Conservation (phyloP, 1,140 invertebrate species). For the Stratiolaelaps scimitus region DNA sequence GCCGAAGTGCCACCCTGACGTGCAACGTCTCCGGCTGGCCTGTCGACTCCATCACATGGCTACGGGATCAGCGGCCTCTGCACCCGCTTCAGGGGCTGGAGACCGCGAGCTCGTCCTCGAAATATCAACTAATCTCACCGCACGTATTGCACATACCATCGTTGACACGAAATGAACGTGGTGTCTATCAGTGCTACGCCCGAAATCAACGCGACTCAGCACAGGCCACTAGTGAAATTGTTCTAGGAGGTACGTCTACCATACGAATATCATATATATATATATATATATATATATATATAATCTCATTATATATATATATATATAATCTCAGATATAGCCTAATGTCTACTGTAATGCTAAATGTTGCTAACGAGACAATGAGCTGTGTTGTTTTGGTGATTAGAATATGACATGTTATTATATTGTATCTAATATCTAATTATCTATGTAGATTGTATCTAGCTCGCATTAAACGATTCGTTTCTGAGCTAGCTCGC, state of each 20-base stretch:
- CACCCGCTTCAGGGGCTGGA: conserved; percentile 40
- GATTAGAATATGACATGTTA: not conserved
- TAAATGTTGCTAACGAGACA: too few relatives aligned
- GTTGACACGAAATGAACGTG: conserved; percentile 60
- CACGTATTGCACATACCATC: conserved; percentile 51
- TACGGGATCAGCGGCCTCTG: conserved; percentile 62
- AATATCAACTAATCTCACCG: conserved; percentile 36
- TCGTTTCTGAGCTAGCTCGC: too few relatives aligned
- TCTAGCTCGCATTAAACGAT: too few relatives aligned
- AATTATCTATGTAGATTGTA: too few relatives aligned
- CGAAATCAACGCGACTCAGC: conserved; percentile 70
- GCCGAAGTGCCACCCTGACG: conserved; percentile 33
- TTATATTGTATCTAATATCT: not conserved
- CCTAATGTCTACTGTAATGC: too few relatives aligned
- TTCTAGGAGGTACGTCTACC: conserved; percentile 63
- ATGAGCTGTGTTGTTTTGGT: not conserved
- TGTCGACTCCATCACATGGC: conserved; percentile 36
- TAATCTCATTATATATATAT: too few relatives aligned
- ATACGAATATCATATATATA: too few relatives aligned
- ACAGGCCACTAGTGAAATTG: conserved; percentile 63
- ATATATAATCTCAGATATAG: too few relatives aligned
- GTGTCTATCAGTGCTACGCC: conserved; percentile 79
- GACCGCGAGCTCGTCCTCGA: conserved; percentile 19
- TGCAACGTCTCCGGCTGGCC: conserved; percentile 36
- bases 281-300: too few relatives aligned